These are phyloP conservation scores for Pelodytes ibericus DNA, from an alignment of 2,797 vertebrate species.

Conservation along the genomic window DNA sequence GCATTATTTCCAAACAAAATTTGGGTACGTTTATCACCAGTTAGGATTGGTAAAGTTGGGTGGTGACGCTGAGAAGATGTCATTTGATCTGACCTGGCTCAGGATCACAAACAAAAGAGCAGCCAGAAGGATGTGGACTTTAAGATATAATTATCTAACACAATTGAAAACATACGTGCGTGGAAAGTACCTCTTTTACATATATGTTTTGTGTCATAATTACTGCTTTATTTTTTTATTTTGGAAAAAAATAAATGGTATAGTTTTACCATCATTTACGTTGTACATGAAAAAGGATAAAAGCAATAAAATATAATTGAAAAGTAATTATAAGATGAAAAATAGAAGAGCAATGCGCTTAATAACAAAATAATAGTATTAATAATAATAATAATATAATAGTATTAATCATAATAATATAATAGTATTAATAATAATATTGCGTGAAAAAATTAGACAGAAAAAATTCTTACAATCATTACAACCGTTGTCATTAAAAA, in stretches of 20 bases:
- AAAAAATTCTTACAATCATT: no score
- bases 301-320: no score
- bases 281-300: not conserved
- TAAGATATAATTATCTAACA: not conserved
- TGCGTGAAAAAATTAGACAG: no score
- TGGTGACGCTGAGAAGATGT: conserved; percentile 17
- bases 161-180: no score
- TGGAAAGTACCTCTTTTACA: no score
- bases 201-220: no score
- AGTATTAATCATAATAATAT: no score
- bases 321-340: not conserved
- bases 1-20: conserved; percentile 20
- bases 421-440: no score
- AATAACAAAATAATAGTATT: not conserved
- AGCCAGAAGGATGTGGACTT: not conserved
- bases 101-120: not conserved
- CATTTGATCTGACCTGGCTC: conserved; percentile 10
- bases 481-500: no score
- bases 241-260: not conserved
- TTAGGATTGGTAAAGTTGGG: conserved; percentile 22
- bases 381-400: not conserved
- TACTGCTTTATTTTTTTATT: not conserved
- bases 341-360: not conserved
- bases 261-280: not conserved
- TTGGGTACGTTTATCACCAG: conserved; percentile 11